phyloP scores from a whole-genome alignment of 1,140 invertebrate genomes.

The Polypedilum vanderplanki region DNA sequence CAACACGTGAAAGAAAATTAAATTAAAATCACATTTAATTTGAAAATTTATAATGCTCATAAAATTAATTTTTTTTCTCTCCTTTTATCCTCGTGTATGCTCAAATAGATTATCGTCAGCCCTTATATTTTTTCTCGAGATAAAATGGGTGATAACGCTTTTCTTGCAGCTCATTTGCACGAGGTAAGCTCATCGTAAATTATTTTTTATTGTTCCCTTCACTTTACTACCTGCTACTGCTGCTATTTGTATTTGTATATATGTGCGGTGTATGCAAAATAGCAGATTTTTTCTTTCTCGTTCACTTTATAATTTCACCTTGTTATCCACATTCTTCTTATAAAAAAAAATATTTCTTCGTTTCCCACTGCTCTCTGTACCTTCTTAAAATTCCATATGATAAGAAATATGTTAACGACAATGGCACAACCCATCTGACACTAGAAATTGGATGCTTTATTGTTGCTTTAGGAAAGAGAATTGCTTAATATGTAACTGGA shows the following conservation, averaged over 20 bases:
- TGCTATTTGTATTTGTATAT: not conserved
- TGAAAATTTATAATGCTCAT: not conserved
- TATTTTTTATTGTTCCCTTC: constrained; percentile 19
- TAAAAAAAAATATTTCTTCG: too few relatives aligned
- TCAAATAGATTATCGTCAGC: constrained; percentile 39
- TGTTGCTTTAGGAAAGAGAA: not conserved
- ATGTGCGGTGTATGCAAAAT: not conserved
- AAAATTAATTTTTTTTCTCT: constrained; percentile 31
- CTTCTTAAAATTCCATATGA: not conserved
- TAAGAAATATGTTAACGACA: constrained; percentile 5
- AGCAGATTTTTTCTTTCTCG: constrained; percentile 4
- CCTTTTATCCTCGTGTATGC: constrained; percentile 28
- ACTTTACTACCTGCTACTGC: not conserved
- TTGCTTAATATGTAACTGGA: not conserved
- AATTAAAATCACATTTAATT: constrained; percentile 28
- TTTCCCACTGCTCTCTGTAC: not conserved
- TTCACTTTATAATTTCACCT: constrained; percentile 1
- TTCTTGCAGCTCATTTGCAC: constrained; percentile 39
- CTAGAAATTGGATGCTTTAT: constrained; percentile 13
- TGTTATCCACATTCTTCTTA: not conserved
- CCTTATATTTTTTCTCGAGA: constrained; percentile 40
- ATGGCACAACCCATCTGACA: not conserved
- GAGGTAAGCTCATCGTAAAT: constrained; percentile 35
- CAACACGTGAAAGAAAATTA: not conserved
- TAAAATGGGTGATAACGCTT: constrained; percentile 42